A percentile compares a stretch with the other conserved stretches of the same genome.
Evolutionary conservation across 2,797 vertebrate species (phyloP).

Genomic region (Sciaenops ocellatus): DNA sequence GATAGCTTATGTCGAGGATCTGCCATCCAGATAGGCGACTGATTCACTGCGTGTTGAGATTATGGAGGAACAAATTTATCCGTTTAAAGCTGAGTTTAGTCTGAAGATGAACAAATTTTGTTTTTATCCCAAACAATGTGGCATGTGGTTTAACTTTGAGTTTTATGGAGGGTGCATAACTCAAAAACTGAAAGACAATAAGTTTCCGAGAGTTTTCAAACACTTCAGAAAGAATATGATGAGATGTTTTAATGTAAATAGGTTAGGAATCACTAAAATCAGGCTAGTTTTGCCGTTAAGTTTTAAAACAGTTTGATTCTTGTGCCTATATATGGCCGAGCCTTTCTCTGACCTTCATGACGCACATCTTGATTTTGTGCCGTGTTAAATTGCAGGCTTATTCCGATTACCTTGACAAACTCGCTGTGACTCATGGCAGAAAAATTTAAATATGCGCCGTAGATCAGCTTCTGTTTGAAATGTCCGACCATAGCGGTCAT

Average conservation of each 20-base stretch:
- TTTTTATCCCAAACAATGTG: constrained; percentile 38
- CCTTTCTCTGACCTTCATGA: background rate
- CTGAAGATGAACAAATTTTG: constrained; percentile 32
- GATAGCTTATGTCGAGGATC: constrained; percentile 17
- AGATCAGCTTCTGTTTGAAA: constrained; percentile 22
- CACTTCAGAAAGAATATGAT: background rate
- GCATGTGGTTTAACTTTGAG: constrained; percentile 5
- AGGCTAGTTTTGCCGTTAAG: background rate
- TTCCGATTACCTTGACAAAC: constrained; percentile 20
- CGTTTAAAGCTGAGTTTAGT: constrained; percentile 16
- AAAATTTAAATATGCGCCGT: background rate
- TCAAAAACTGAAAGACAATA: constrained; percentile 3
- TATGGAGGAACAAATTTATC: constrained; percentile 20
- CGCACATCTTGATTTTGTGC: constrained; percentile 11
- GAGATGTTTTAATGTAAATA: constrained; percentile 15
- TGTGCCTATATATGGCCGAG: constrained; percentile 15
- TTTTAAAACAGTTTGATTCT: background rate
- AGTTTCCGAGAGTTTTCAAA: constrained; percentile 3
- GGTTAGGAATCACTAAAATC: background rate
- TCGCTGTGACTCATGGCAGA: constrained; percentile 19
- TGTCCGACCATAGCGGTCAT: background rate
- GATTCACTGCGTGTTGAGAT: constrained; percentile 33
- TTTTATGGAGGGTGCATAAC: background rate
- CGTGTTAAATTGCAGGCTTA: constrained; percentile 19
- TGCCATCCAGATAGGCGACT: constrained; percentile 10